Evolutionary conservation across 2,888 invertebrate genomes (phyloP), one percentile per base, ranked within the genome.

Genomic region (Volucella bombylans): DNA sequence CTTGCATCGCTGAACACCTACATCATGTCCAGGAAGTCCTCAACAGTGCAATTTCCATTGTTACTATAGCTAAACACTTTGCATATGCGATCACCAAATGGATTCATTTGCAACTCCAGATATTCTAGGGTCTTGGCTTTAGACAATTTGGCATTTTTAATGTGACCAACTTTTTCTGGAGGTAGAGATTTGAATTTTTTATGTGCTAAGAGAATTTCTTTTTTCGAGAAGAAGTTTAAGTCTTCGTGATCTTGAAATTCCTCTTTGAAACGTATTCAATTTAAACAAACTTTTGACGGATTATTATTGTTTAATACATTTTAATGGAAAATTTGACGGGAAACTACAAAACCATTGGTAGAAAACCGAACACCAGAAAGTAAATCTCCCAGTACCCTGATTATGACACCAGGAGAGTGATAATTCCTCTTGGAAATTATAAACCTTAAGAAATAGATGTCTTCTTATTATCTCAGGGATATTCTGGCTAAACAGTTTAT

Each of bases 11-110:
- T 97, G 88, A 98, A 97, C 15, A 98, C 97, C 0, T 97, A 98
- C 96, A 98, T 97, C 98, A 98, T 98, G 89, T 98, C 98, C 3
- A 98, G 93, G 90, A 98, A 98, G 91, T 98, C 98, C 92, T 98
- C 98, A 92, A 98, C 98, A 0, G 97, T 97, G 90, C 97, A 96
- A 90, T 97, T 96, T 4, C 97, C 98, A 91, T 96, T 96, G 87
- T 96, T 96, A 90, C 95, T 96, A 0, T 96, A 96, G 90, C 96
- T 96, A 88, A 97, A 96, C n/a, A 98, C 96, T 90, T 96, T 96
- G 89, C 98, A 98, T 86, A 98, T 97, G 71, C 98, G 93, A 89
- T 97, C 96, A 49, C 96, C 95, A 92, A 98, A 98, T 0, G 98
- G 98, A 92, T 98, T 98, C 2, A 97, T 97, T 86, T 95, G 93